Evolutionary conservation across 2,797 vertebrate genomes (phyloP), one percentile per base, ranked within the genome.

Genomic region (Microcaecilia unicolor): DNA sequence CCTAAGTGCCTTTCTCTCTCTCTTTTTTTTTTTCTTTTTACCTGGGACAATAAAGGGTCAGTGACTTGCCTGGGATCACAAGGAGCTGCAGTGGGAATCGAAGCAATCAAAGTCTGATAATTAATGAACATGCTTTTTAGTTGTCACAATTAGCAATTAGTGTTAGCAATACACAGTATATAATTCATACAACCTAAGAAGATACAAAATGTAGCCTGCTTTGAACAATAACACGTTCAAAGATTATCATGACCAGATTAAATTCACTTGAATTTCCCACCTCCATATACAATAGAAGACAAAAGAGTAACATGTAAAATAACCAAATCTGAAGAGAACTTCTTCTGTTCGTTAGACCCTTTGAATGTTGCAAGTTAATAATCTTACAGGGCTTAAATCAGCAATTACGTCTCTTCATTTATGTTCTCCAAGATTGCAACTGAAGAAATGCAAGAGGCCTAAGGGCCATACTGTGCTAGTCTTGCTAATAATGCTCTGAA

Each of bases 401-500:
- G 76, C 77, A 85, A 81, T 81, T 82, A 83, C 79, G 70, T 76
- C 67, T 78, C 80, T 68, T 75, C 62, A 71, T 72, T 69, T 63
- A 63, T 77, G 67, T 71, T 79, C 77, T 71, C 60, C 46, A 64
- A 74, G 69, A 69, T 67, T 68, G 61, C 65, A 77, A 74, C 71
- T 72, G 63, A 68, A 69, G 70, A 67, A 69, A 55, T 37, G 61
- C 62, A 56, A 60, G 53, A 62, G 58, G 67, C 67, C 74, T 63
- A 60, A 75, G 75, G 82, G 59, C 67, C 72, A 63, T 53, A 61
- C 70, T 51, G 51, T 31, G 70, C 64, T 75, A 76, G 78, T 66
- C 76, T 71, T 71, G 76, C 84, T 90, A 92, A 93, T 92, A 93
- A 89, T n/a, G n/a, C 67, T 64, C 70, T 92, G 88, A 89, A 93